Evolutionary conservation across 1,140 invertebrate genomes (phyloP), one percentile per base, ranked within the genome.

Genomic region (Galleria mellonella): DNA sequence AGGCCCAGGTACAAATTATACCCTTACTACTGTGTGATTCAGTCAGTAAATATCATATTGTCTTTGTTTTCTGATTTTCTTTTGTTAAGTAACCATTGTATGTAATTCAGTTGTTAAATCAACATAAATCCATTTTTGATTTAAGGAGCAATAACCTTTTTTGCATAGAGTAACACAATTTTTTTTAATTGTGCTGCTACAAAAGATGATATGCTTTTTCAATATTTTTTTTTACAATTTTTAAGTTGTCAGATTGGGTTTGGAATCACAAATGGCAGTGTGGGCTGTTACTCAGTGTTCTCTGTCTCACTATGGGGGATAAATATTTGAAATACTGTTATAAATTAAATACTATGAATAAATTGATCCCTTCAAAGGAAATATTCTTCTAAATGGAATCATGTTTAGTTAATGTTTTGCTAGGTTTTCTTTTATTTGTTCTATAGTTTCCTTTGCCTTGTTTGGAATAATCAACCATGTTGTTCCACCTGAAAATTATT

Each of bases 361-460:
- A 76, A 74, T 81, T 81, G 73, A 73, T 81, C 73, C 76, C 67
- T 54, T 54, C 39, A 44, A 57, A 73, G 68, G 67, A 73, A 75
- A 61, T 68, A 40, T 51, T 63, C 51, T 55, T 57, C 51, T 53
- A 57, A 30, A 35, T 51, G 23, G 17, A 29, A 35, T 39, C 30
- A 45, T 35, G 4, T 14, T 14, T 14, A 35, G 12, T 35, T 14
- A 43, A 31, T 49, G 15, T 11, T 44, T 48, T 30, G 46, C 28
- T 46, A 43, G 12, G 38, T 17, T 36, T 40, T 17, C 31, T 39
- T 43, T 36, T 42, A n/a, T 15, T 32, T 41, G 2, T 33, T 17
- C 17, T 40, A 12, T 27, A 33, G 4, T 40, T 29, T 49, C 14
- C 33, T 43, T 43, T 32, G 11, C 42, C 40, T 28, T 40, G 1